Evolutionary conservation across 2,888 invertebrate genomes (phyloP), one percentile per base, ranked within the genome.

Genomic region (Euphydryas editha): DNA sequence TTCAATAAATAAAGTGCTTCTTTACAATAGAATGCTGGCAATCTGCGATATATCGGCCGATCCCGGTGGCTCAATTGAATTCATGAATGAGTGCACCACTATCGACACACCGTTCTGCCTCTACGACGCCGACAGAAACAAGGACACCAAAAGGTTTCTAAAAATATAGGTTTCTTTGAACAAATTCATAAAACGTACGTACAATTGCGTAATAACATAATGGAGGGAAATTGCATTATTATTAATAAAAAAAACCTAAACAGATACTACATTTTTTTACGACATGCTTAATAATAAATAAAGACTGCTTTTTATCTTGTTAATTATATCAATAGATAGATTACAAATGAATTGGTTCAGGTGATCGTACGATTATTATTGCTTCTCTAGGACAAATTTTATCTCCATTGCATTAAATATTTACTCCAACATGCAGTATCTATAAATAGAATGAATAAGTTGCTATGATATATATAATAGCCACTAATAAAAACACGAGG

Each of bases 41-140:
- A 98, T 99, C 78, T 99, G 99, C 85, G 99, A 99, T 84, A 99
- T 99, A 79, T 99, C 98, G 0, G 99, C 99, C 0, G 99, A 99
- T 90, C 99, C 99, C 0, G 99, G 99, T 0, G 98, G 99, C 63
- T 98, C 98, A 46, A 99, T 99, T 65, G 99, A 99, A 82, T 99
- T 99, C 83, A 99, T 99, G 99, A 98, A 98, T 79, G 99, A 99
- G 83, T 99, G 99, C 84, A 99, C 99, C 0, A 99, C 99, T 0
- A 99, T 99, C 68, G 99, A 99, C 82, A 99, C 98, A 2, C 99
- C 99, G 0, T 99, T 99, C 90, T 99, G 98, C 82, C 94, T 99
- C n/a, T 99, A 99, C 83, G 99, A 99, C 82, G 99, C 99, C 7
- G 99, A 99, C 84, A 95, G 98, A 69, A 99, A 99, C 84, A 98